These are phyloP conservation scores for Corythoichthys intestinalis DNA, from an alignment of 2,113 vertebrate species.

Conservation along the genomic window DNA sequence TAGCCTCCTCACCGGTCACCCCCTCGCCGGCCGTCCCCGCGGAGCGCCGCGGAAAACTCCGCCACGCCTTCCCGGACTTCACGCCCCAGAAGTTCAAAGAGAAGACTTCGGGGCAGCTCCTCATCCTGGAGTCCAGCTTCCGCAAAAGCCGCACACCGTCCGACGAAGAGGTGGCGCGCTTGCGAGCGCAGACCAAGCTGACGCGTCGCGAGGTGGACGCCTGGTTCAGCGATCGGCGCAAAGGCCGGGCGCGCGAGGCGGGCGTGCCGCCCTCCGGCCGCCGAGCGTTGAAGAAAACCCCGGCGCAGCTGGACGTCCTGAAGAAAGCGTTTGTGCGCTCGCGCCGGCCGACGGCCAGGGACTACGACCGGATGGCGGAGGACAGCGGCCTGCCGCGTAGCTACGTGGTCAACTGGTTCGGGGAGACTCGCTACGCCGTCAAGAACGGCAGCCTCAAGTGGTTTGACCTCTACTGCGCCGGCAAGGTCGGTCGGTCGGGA, in stretches of 20 bases:
- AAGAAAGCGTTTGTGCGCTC: conserved; percentile 90
- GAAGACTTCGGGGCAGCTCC: conserved; percentile 87
- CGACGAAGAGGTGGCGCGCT: conserved; percentile 89
- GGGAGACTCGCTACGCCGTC: conserved; percentile 93
- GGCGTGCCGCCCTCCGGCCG: conserved; percentile 38
- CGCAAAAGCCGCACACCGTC: conserved; percentile 78
- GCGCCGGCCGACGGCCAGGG: conserved; percentile 88
- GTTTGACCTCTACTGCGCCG: conserved; percentile 88
- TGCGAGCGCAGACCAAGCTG: conserved; percentile 87
- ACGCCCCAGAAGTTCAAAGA: conserved; percentile 92
- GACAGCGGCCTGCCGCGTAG: conserved; percentile 86
- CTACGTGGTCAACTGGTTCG: conserved; percentile 97
- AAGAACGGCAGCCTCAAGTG: conserved; percentile 98
- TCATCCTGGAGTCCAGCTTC: conserved; percentile 85
- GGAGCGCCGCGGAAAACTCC: conserved; percentile 75
- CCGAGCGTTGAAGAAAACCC: conserved; percentile 86
- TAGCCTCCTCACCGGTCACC: conserved; percentile 1
- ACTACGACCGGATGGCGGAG: conserved; percentile 87
- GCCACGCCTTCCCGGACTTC: conserved; percentile 85
- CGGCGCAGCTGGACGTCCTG: conserved; percentile 87
- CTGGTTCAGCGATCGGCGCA: conserved; percentile 91
- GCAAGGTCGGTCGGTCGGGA: conserved; percentile 52
- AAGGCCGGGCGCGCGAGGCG: conserved; percentile 36
- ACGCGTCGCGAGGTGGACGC: conserved; percentile 90
- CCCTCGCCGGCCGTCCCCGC: conserved; percentile 67